A percentile compares a stretch with the other conserved stretches of the same genome.
Conservation (phyloP, 2,797 vertebrate species). For the Anguilla marmorata region DNA sequence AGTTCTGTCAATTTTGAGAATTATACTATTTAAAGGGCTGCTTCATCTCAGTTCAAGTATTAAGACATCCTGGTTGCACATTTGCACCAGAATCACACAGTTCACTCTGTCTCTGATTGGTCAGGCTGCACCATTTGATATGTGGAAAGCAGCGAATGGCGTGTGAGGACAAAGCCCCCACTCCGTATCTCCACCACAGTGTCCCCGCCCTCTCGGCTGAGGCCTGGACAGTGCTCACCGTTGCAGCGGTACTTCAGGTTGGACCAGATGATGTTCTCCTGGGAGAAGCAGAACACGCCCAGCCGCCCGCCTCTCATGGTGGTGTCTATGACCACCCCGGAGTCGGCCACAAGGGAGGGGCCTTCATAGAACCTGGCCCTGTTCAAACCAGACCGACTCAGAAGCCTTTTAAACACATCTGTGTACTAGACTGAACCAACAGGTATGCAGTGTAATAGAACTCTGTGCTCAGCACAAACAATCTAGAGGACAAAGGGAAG, state of each 20-base stretch:
- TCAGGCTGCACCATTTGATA: not conserved
- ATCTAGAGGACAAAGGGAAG: not conserved
- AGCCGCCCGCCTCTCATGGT: conserved; percentile 97
- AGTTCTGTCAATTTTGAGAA: not conserved
- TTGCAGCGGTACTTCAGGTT: conserved; percentile 98
- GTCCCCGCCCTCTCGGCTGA: not conserved
- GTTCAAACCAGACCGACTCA: conserved; percentile 43
- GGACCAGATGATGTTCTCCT: conserved; percentile 99
- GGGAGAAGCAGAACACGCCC: conserved; percentile 98
- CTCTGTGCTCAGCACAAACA: not conserved
- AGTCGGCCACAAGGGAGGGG: conserved; percentile 89
- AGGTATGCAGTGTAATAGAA: not conserved
- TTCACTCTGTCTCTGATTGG: not conserved
- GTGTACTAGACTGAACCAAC: not conserved
- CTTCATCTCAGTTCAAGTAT: not conserved
- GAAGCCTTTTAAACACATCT: not conserved
- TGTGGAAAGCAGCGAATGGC: not conserved
- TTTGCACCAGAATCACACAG: not conserved
- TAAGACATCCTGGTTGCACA: not conserved
- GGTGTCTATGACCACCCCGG: conserved; percentile 88
- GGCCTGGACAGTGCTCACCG: conserved; percentile 70
- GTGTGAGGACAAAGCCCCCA: not conserved
- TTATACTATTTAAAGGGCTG: not conserved
- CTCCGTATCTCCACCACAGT: not conserved
- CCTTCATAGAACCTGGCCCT: conserved; percentile 95